Conservation (phyloP, 2,888 invertebrate genomes). For the Homarus gammarus region DNA sequence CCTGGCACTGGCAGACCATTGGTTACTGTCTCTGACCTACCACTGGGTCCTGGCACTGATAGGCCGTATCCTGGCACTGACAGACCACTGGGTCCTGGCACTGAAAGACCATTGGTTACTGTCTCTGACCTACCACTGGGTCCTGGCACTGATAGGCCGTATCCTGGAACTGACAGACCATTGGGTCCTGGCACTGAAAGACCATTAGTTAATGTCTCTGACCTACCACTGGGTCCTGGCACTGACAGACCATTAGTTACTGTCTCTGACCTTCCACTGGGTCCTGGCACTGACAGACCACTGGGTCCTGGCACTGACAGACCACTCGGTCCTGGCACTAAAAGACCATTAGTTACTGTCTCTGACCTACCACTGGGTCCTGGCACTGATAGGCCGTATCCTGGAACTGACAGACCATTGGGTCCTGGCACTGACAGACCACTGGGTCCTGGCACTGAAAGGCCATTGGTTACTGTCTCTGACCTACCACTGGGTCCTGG, state of each 20-base stretch:
- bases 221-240: too few species aligned
- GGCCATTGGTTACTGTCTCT: not conserved
- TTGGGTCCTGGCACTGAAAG: not conserved
- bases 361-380: too few species aligned
- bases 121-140: not conserved
- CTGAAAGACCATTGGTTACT: not conserved
- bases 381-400: too few species aligned
- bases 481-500: not conserved
- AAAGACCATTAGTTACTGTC: too few species aligned
- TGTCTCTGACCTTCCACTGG: too few species aligned
- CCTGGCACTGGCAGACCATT: not conserved
- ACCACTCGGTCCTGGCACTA: too few species aligned
- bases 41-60: not conserved
- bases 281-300: too few species aligned
- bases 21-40: not conserved
- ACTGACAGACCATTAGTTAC: too few species aligned
- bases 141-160: not conserved
- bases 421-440: not conserved
- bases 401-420: too few species aligned
- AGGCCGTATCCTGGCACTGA: constrained; percentile 3
- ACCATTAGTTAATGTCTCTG: not conserved
- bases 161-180: not conserved
- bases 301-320: too few species aligned
- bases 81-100: not conserved
- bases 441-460: not conserved